Base-by-base conservation (phyloP, 2,797 vertebrate genomes). In the Coregonus sp. region DNA sequence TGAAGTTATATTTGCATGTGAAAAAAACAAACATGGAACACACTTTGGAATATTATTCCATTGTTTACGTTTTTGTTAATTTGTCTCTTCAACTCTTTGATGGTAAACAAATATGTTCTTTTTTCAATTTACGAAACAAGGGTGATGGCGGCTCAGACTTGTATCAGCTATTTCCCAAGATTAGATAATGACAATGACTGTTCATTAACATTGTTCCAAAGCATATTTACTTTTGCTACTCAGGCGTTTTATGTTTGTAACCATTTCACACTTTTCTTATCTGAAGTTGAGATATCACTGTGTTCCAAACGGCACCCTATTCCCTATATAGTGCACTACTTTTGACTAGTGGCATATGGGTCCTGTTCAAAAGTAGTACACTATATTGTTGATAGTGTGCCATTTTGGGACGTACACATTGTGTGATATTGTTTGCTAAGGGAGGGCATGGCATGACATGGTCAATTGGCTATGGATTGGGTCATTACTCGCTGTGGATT, bases 241-340 rank as follows among this genome's bases (percentile, higher is more conserved):
- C 15, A 29, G 9, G n/a, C 3, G 15, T 35, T 15, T 67, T 15
- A 35, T 15, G 40, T 66, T 56, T 69, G 77, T 81, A 67, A 69
- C 35, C 37, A 4, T 67, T 73, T 78, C 2, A n/a, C 35, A 35
- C 3, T 16, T 70, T 67, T 80, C 81, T 86, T 86, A 89, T 89
- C 80, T 76, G 20, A 16, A 67, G 18, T 73, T 84, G 59, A 80
- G 66, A 25, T 63, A 63, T 12, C 7, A 3, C 59, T 29, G 59
- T 20, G n/a, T 63, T 25, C 56, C 18, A 18, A 59, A 18, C 6
- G 4, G 1, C 54, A 56, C 1, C 54, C 5, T n/a, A 5, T n/a
- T 56, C 16, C 54, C 54, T n/a, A n/a, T 16, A 18, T 18, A 56
- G 54, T 18, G 54, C 54, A 18, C 16, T n/a, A n/a, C 18, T 2